Base-by-base conservation (phyloP, 2,113 vertebrate species). In the Ptyas mucosa region DNA sequence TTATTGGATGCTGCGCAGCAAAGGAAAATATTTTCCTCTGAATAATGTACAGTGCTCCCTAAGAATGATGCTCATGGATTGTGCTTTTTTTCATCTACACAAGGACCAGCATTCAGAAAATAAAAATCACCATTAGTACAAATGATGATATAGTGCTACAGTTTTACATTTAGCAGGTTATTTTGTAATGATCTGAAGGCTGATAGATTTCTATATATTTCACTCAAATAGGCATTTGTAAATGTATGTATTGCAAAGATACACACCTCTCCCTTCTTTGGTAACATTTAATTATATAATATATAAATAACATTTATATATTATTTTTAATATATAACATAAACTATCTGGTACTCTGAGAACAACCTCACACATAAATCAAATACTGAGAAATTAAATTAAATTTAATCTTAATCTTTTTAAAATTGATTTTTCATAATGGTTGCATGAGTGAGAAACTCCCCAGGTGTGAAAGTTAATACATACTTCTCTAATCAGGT, bases 331-430 rank as follows among this genome's bases (percentile, higher is more conserved):
- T n/a, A n/a, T n/a, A n/a, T n/a, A n/a, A n/a, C n/a, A n/a, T n/a
- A n/a, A n/a, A n/a, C n/a, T n/a, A n/a, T n/a, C n/a, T n/a, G 43
- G 43, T 43, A 26, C 20, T 87, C 39, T 87, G 43, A 91, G 90
- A 8, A 46, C 39, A 57, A n/a, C 24, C 24, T 10, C 46, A 3
- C 14, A 49, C 24, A 6, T 55, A 26, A 58, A 49, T 55, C 81
- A 24, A 81, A 57, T 86, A 46, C 3, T 53, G 86, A 96, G 91
- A 93, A 89, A 26, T 88, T 87, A 93, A 89, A 26, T 88, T 87
- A 43, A 43, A 43, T 43, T 43, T 54, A 57, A 53, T 91, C 8
- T 86, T 86, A 86, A 91, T 81, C 3, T 94, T 92, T 95, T 88
- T 61, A 24, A 61, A 61, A 26, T 61, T 10, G 57, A 61, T 61